A percentile compares a stretch with the other conserved stretches of the same genome.
phyloP scores from a whole-genome alignment of 2,797 vertebrate species.

The Clamator glandarius region DNA sequence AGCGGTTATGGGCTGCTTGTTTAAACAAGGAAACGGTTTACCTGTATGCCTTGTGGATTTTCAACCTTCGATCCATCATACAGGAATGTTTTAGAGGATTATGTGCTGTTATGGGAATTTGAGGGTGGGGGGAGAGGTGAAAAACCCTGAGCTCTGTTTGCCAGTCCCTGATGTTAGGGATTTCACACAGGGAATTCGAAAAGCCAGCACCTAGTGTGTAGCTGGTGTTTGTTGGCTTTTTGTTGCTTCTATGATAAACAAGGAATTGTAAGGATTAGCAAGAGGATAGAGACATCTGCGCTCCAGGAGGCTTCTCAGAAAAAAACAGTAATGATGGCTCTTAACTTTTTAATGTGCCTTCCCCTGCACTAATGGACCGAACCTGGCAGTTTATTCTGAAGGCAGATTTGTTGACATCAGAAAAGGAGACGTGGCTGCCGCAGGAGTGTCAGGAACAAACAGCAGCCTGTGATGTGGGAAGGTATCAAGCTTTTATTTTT shows the following conservation, averaged over 20 bases:
- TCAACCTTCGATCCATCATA: neutral
- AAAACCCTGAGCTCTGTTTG: neutral
- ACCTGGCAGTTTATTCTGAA: neutral
- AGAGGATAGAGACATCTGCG: neutral
- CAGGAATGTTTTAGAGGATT: neutral
- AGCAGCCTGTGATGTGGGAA: neutral
- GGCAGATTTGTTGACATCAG: neutral
- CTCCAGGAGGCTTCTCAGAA: neutral
- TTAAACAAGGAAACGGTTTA: neutral
- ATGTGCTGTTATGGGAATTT: neutral
- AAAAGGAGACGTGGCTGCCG: neutral
- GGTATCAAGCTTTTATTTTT: neutral
- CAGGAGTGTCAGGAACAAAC: neutral
- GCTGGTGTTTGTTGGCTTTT: neutral
- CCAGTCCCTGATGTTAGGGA: neutral
- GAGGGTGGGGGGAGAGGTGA: neutral
- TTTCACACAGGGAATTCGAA: neutral
- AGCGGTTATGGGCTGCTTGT: neutral
- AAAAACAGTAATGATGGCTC: neutral
- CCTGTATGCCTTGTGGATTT: neutral
- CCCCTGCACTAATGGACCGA: neutral
- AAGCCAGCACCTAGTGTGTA: neutral
- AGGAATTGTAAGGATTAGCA: neutral
- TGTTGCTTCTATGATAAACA: neutral
- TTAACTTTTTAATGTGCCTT: neutral